Base-by-base conservation (phyloP, 2,888 invertebrate genomes). In the Girardia tigrina region DNA sequence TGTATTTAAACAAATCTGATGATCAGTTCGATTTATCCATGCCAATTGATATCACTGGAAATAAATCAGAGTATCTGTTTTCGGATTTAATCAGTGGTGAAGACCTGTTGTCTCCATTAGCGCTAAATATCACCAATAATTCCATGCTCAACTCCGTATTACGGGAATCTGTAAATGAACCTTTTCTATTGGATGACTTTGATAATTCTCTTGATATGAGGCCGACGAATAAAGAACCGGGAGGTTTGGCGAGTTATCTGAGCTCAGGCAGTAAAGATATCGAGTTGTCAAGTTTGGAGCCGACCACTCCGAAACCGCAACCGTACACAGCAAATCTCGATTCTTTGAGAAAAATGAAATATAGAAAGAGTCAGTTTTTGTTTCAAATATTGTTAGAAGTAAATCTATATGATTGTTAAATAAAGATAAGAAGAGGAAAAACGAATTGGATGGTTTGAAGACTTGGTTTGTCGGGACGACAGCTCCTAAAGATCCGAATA, bases 381-480 rank as follows among this genome's bases (percentile, higher is more conserved):
- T 36, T 36, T 36, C 16, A 16, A 36, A 36, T 36, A 36, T 36
- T 36, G 36, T 12, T 36, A 36, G 8, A 36, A 16, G 16, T 36
- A 36, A 36, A 36, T 36, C 16, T 16, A 36, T 36, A 12, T 36
- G 36, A 36, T 36, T 8, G 16, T 12, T 36, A 12, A 36, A 12
- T 36, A 12, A 36, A 12, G 36, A 36, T 16, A 75, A 75, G 27
- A 28, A 42, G 28, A 27, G 75, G 8, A 28, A 42, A 16, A 75
- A 75, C 27, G 77, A 77, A 29, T 28, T 77, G 1, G 77, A 77
- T n/a, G 77, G 28, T 16, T 70, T 77, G 27, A 27, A 27, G 26
- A 42, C 73, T 1, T 77, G 77, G 77, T 56, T 56, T 56, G 56
- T 56, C 23, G 56, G 56, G 4, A 20, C 56, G 4, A 23, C 20